These are phyloP conservation scores for Thera obeliscata DNA, from an alignment of 2,888 invertebrate genomes.

Conservation along the genomic window DNA sequence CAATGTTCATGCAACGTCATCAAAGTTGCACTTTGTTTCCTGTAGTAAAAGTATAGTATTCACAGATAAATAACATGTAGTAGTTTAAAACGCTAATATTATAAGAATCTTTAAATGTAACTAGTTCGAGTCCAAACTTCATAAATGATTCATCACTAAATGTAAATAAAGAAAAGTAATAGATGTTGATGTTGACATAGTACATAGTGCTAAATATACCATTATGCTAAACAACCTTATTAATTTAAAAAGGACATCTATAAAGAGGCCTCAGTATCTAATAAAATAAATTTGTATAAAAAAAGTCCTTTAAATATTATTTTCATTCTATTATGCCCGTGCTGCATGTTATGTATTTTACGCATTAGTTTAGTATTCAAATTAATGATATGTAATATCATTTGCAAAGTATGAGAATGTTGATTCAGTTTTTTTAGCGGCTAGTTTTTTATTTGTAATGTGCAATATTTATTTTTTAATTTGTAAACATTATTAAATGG, in stretches of 20 bases:
- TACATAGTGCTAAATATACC: constrained; percentile 47
- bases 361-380: constrained; percentile 47
- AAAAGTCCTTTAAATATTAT: constrained; percentile 19
- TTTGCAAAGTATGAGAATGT: constrained; percentile 67
- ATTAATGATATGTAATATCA: constrained; percentile 79
- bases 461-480: constrained; percentile 62
- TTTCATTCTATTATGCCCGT: constrained; percentile 19
- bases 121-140: constrained; percentile 34
- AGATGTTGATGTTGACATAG: constrained; percentile 53
- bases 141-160: constrained; percentile 44
- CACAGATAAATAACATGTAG: constrained; percentile 35
- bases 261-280: constrained; percentile 20
- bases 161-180: constrained; percentile 53
- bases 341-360: constrained; percentile 39
- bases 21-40: constrained; percentile 47
- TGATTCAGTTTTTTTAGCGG: constrained; percentile 48
- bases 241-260: constrained; percentile 30
- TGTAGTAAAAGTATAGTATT: constrained; percentile 44
- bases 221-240: constrained; percentile 24
- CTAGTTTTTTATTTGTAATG: constrained; percentile 42
- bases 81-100: constrained; percentile 32
- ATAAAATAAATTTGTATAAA: constrained; percentile 27
- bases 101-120: constrained; percentile 38
- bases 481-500: constrained; percentile 62
- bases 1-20: constrained; percentile 50